Base-by-base conservation (phyloP, 1,140 invertebrate species). In the Eciton burchellii region DNA sequence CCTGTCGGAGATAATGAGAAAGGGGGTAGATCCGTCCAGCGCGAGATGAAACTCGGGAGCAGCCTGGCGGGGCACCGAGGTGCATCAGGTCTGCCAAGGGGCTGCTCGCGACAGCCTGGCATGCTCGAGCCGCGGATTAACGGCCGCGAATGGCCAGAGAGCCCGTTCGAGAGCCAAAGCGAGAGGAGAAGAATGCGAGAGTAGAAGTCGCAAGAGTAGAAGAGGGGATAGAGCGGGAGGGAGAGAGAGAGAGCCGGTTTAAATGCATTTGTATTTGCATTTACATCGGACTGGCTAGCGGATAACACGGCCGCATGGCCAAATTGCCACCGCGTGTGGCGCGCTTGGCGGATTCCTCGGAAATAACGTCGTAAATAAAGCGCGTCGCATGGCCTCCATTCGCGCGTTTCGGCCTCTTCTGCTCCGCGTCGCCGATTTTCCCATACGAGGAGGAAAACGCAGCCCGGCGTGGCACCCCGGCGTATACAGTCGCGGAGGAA, bases 181-280 rank as follows among this genome's bases (percentile, higher is more conserved):
- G 47, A 66, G 60, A 77, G 47, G 21, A 54, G 26, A 12, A 54
- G 26, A 12, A 47, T 14, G 21, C 63, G 56, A 26, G 19, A 14
- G 35, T 6, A 35, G 35, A 35, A 35, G n/a, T 35, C 35, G 6
- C 19, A 29, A 16, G 56, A 24, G 26, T 3, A 16, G 41, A 68
- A 35, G 41, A 26, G 8, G 1, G 21, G 59, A 57, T 47, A 21
- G 16, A 16, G 35, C 45, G 47, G 1, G 12, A 21, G 16, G 24
- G 6, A 12, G 45, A 12, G 45, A 62, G 26, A 29, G 26, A 56
- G 29, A 12, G 56, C 21, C 35, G 57, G 59, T 88, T 87, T 88
- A 88, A 88, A 88, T 85, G 87, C 85, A 85, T 85, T 88, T 83
- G 85, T 88, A 88, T 87, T 87, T 88, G 87, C 87, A 88, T 88